Conservation (phyloP, 2,113 vertebrate genomes). For the Chlorodrepanis virens region DNA sequence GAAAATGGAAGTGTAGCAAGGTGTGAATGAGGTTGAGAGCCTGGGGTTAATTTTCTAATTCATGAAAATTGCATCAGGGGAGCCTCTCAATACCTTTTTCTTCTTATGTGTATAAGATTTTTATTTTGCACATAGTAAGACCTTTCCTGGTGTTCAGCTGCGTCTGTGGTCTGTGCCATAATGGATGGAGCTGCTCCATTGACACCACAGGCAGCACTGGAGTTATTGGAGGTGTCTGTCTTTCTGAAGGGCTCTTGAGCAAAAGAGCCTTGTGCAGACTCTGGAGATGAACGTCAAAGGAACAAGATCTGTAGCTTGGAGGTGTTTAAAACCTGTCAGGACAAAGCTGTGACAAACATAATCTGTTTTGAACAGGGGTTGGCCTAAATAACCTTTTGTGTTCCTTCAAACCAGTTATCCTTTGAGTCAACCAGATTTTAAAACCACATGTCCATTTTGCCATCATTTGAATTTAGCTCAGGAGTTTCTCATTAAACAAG, state of each 20-base stretch:
- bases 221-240: not conserved
- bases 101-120: not conserved
- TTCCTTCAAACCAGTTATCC: not conserved
- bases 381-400: not conserved
- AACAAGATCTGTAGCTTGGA: not conserved
- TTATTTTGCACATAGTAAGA: not conserved
- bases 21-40: not conserved
- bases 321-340: not conserved
- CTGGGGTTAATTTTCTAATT: not conserved
- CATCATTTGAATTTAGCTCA: not conserved
- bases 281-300: not conserved
- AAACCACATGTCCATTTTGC: not conserved
- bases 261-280: not conserved
- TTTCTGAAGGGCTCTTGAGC: not conserved
- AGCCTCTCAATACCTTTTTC: not conserved
- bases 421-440: not conserved
- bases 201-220: not conserved
- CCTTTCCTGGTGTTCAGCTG: not conserved
- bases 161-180: not conserved
- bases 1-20: not conserved
- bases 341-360: not conserved
- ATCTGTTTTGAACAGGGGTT: not conserved
- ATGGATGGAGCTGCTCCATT: not conserved
- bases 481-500: not conserved
- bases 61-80: not conserved